Percentiles rank a stretch among this genome's conserved stretches.
Evolutionary conservation across 2,888 invertebrate genomes (phyloP).

Genomic region (Strigamia crassipes): DNA sequence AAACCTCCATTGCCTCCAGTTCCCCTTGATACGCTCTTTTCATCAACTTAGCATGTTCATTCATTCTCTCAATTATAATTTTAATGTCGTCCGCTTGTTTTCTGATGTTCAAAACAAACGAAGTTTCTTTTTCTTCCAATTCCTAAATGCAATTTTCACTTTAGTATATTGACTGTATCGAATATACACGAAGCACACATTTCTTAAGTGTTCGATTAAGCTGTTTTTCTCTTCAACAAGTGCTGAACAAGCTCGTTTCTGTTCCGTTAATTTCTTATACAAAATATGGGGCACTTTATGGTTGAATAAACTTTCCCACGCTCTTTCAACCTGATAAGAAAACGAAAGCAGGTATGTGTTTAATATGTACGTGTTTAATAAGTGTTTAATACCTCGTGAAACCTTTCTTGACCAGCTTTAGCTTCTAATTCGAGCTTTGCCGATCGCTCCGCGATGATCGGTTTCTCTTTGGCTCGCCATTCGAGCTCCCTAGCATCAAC

Average conservation of each 20-base stretch:
- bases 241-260: constrained; percentile 43
- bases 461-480: constrained; percentile 8
- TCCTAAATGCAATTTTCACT: constrained; percentile 7
- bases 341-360: not conserved
- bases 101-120: constrained; percentile 4
- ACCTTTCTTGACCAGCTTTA: constrained; percentile 44
- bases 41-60: constrained; percentile 45
- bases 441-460: not conserved
- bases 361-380: not conserved
- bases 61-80: constrained; percentile 44
- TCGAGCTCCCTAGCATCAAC: constrained; percentile 20
- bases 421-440: constrained; percentile 25
- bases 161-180: not conserved
- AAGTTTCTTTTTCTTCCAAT: constrained; percentile 23
- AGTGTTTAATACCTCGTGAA: not conserved
- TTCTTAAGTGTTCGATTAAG: constrained; percentile 38
- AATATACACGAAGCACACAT: not conserved
- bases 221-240: constrained; percentile 45
- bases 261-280: constrained; percentile 4
- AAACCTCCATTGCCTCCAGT: constrained; percentile 46
- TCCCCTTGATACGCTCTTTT: constrained; percentile 43
- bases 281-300: constrained; percentile 34
- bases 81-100: constrained; percentile 41
- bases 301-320: constrained; percentile 10
- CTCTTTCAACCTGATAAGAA: constrained; percentile 28